A percentile compares a stretch with the other conserved stretches of the same genome.
Conservation (phyloP, 2,888 invertebrate species). For the Pseudoips prasinana region DNA sequence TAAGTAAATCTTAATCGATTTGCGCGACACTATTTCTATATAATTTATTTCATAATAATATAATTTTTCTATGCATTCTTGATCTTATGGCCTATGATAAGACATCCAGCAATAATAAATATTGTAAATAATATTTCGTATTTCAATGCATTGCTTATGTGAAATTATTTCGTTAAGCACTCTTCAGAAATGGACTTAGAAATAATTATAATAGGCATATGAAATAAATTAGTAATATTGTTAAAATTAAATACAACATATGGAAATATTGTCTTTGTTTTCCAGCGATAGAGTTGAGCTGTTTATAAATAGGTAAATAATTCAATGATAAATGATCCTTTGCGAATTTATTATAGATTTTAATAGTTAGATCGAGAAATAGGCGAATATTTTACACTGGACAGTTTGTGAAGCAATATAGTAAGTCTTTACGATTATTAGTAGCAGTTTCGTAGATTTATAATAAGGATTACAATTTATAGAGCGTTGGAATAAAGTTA, state of each 20-base stretch:
- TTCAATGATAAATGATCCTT: background rate
- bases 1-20: background rate
- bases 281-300: too few relatives aligned
- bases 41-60: conserved; percentile 18
- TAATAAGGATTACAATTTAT: too few relatives aligned
- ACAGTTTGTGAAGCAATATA: background rate
- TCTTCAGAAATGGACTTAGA: conserved; percentile 24
- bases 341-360: too few relatives aligned
- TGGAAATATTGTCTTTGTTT: too few relatives aligned
- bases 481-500: too few relatives aligned
- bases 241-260: too few relatives aligned
- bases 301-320: background rate
- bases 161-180: conserved; percentile 9
- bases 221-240: too few relatives aligned
- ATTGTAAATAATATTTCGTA: conserved; percentile 42
- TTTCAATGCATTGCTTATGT: conserved; percentile 10
- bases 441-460: background rate
- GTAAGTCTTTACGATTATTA: background rate
- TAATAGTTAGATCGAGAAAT: too few relatives aligned
- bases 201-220: conserved; percentile 9
- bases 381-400: background rate
- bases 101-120: conserved; percentile 46
- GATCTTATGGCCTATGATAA: conserved; percentile 45
- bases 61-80: conserved; percentile 24
- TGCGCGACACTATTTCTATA: conserved; percentile 15